Conservation (phyloP, 2,888 invertebrate species). For the Acleris holmiana region DNA sequence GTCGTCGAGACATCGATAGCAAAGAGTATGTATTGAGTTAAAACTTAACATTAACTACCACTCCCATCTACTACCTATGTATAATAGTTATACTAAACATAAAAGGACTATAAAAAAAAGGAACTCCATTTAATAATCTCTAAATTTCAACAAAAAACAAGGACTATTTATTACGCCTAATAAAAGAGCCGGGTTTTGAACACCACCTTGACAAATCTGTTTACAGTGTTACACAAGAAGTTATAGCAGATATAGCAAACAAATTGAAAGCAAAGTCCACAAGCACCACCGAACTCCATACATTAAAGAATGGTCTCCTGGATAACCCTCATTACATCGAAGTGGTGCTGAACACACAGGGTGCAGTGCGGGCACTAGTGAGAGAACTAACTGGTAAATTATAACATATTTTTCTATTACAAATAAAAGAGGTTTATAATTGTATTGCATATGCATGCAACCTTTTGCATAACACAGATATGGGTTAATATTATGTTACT, state of each 20-base stretch:
- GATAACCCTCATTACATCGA: slow-evolving; percentile 61
- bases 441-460: no score
- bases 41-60: no score
- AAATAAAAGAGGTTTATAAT: no score
- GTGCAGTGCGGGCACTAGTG: slow-evolving; percentile 76
- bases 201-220: neutral
- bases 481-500: no score
- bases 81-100: no score
- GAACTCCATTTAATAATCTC: no score
- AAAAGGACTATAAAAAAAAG: no score
- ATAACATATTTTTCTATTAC: neutral
- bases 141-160: no score
- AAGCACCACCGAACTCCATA: slow-evolving; percentile 54
- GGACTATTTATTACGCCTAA: neutral
- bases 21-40: slow-evolving; percentile 46
- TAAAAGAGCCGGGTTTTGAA: neutral
- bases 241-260: slow-evolving; percentile 55
- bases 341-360: slow-evolving; percentile 60
- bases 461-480: no score
- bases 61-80: no score
- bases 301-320: slow-evolving; percentile 67
- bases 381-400: slow-evolving; percentile 78
- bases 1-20: slow-evolving; percentile 51
- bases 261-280: slow-evolving; percentile 66
- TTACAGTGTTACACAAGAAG: slow-evolving; percentile 54